Percentiles rank a stretch among this genome's conserved stretches.
Evolutionary conservation across 2,888 invertebrate genomes (phyloP).

Genomic region (Agriopis marginaria): DNA sequence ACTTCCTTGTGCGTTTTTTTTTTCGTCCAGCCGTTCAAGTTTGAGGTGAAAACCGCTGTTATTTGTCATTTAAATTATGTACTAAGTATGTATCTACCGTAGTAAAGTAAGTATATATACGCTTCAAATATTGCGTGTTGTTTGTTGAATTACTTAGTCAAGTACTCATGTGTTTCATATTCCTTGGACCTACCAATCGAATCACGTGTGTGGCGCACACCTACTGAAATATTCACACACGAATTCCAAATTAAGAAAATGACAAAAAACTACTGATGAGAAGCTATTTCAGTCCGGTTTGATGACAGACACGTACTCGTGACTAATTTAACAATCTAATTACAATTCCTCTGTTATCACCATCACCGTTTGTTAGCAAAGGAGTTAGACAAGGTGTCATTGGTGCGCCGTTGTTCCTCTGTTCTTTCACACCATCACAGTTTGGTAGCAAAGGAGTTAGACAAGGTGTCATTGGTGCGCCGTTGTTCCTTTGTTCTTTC

Average conservation of each 20-base stretch:
- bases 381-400: neutral
- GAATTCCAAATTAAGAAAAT: slow-evolving; percentile 2
- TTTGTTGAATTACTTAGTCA: no score
- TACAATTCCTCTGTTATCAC: slow-evolving; percentile 25
- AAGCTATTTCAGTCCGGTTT: slow-evolving; percentile 20
- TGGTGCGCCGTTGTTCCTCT: neutral
- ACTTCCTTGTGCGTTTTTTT: no score
- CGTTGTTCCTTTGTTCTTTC: neutral
- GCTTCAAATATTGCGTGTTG: neutral
- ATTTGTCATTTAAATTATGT: no score
- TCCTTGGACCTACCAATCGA: neutral
- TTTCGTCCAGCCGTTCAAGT: no score
- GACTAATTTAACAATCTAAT: slow-evolving; percentile 25
- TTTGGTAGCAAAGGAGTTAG: slow-evolving; percentile 11
- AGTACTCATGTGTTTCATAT: neutral
- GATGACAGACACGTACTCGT: slow-evolving; percentile 30
- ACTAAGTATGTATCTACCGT: no score
- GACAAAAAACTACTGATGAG: slow-evolving; percentile 4
- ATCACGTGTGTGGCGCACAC: neutral
- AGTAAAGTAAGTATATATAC: no score
- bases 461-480: neutral
- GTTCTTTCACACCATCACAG: slow-evolving; percentile 23
- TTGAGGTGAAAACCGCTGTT: no score
- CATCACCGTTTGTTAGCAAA: slow-evolving; percentile 13
- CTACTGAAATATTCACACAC: slow-evolving; percentile 10